These are phyloP conservation scores for Zaprionus inermis DNA, from an alignment of 1,140 invertebrate species.

Conservation along the genomic window DNA sequence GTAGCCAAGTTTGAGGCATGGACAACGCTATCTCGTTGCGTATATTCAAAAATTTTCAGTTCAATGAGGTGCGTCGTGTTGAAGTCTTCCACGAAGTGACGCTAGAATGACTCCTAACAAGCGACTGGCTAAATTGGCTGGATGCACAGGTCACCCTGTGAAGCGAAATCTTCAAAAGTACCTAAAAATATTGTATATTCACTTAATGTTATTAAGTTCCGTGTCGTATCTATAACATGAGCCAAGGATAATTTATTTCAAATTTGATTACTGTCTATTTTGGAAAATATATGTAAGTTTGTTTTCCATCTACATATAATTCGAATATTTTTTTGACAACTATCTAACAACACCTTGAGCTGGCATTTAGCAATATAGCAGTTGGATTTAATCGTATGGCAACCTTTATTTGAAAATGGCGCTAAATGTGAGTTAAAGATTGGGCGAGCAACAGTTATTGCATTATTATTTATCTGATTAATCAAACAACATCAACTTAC, in stretches of 20 bases:
- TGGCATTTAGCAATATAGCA: background rate
- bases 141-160: conserved; percentile 51
- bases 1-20: conserved; percentile 88
- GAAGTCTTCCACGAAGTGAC: conserved; percentile 92
- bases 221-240: too few relatives aligned
- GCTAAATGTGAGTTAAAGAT: background rate
- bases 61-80: conserved; percentile 87
- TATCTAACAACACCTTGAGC: background rate
- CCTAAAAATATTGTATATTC: background rate
- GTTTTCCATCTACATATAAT: background rate
- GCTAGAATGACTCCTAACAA: conserved; percentile 86
- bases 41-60: conserved; percentile 92
- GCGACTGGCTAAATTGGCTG: conserved; percentile 86
- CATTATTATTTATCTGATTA: background rate
- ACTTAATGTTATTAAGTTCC: background rate
- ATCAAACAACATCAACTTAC: background rate
- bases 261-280: too few relatives aligned
- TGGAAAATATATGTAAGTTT: background rate
- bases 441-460: background rate
- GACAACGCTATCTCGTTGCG: conserved; percentile 89
- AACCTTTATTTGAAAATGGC: background rate
- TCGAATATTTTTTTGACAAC: background rate
- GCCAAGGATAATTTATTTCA: too few relatives aligned
- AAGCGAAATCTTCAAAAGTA: conserved; percentile 24
- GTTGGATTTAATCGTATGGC: background rate